Evolutionary conservation across 2,113 vertebrate species (phyloP).

Genomic region (Maccullochella peelii): DNA sequence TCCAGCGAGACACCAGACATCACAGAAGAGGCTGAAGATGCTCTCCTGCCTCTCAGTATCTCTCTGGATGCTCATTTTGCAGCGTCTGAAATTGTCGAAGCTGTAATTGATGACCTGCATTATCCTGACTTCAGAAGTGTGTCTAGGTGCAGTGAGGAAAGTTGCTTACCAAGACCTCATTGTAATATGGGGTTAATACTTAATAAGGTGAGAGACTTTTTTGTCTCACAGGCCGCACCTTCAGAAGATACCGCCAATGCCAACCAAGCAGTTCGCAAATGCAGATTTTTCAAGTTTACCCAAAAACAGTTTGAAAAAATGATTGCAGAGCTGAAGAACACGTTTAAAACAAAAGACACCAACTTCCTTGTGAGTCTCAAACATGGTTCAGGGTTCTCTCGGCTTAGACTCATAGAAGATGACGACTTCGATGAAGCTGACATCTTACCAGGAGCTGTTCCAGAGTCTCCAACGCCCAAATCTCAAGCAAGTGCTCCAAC

Average conservation of each 20-base stretch:
- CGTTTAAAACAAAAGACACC: fast-evolving
- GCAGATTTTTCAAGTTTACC: not conserved
- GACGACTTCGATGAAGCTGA: no score
- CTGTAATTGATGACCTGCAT: no score
- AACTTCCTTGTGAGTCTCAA: not conserved
- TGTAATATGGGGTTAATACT: not conserved
- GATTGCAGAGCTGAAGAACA: not conserved
- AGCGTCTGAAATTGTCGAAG: no score
- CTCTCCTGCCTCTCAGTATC: no score
- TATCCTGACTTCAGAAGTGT: not conserved
- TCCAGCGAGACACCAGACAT: not conserved
- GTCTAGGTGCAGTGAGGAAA: not conserved
- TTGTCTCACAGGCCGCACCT: not conserved
- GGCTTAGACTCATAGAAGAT: not conserved
- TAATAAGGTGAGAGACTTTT: no score
- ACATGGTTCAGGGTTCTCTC: not conserved
- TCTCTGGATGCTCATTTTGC: no score
- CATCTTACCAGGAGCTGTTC: not conserved
- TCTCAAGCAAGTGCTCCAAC: not conserved
- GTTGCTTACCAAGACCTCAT: not conserved
- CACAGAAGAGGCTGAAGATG: no score
- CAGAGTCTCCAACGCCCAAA: not conserved
- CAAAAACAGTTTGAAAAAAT: not conserved
- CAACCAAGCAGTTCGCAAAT: no score
- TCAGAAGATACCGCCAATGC: not conserved